Conservation (phyloP, 2,113 vertebrate genomes). For the Cyprinus carpio region DNA sequence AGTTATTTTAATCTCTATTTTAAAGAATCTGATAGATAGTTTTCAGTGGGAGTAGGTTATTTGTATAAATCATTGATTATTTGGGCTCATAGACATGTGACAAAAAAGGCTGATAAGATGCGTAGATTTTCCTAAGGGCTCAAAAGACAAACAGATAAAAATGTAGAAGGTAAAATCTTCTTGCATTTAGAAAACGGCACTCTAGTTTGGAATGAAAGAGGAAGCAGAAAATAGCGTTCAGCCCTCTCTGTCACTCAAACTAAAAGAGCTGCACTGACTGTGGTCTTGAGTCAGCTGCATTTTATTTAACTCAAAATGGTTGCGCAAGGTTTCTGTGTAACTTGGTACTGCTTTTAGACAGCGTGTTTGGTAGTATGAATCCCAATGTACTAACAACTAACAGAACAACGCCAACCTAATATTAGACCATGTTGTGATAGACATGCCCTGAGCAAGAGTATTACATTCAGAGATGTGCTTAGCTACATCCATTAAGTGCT, state of each 20-base stretch:
- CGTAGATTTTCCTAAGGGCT: background rate
- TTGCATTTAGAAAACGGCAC: slow-evolving; percentile 72
- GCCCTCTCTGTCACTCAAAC: slow-evolving; percentile 80
- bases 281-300: background rate
- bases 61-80: background rate
- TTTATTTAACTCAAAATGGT: slow-evolving; percentile 23
- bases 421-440: background rate
- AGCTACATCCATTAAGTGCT: background rate
- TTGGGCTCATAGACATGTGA: background rate
- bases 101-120: background rate
- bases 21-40: background rate
- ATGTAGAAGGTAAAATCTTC: slow-evolving; percentile 54
- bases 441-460: background rate
- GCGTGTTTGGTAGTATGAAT: background rate
- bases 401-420: background rate
- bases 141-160: background rate
- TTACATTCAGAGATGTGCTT: background rate
- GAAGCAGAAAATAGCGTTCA: slow-evolving; percentile 86
- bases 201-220: slow-evolving; percentile 79
- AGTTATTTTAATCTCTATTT: background rate
- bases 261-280: background rate
- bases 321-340: background rate
- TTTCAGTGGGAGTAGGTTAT: background rate
- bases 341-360: background rate
- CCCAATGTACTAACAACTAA: background rate